phyloP scores from a whole-genome alignment of 2,888 invertebrate species.

The Drosophila meridionalis region DNA sequence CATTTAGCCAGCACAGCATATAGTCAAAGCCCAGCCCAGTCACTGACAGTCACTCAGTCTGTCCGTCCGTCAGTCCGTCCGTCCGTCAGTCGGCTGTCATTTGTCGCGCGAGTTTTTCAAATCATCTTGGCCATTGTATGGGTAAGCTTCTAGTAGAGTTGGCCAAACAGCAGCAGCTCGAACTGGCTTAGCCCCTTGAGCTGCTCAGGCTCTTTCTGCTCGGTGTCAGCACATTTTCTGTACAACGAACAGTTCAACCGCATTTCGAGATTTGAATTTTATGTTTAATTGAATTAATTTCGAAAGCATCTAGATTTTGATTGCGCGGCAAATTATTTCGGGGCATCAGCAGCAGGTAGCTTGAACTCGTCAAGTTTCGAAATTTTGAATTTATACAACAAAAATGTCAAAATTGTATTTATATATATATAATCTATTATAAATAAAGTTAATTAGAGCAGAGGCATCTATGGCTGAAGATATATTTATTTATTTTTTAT shows the following conservation, averaged over 20 bases:
- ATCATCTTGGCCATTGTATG: slow-evolving; percentile 59
- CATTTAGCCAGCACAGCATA: slow-evolving; percentile 64
- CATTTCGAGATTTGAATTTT: slow-evolving; percentile 56
- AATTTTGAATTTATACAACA: background rate
- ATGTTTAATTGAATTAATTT: slow-evolving; percentile 73
- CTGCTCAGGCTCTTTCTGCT: slow-evolving; percentile 49
- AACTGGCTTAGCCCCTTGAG: background rate
- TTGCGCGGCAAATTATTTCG: background rate
- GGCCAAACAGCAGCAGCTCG: background rate
- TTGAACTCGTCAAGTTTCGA: background rate
- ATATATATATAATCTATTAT: too few relatives aligned
- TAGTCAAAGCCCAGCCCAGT: slow-evolving; percentile 15
- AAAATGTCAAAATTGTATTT: too few relatives aligned
- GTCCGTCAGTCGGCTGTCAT: slow-evolving; percentile 38
- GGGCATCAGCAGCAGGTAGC: background rate
- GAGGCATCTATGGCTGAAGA: too few relatives aligned
- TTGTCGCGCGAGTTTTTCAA: slow-evolving; percentile 61
- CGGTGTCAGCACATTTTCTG: slow-evolving; percentile 64
- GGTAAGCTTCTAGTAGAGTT: background rate
- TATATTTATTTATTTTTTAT: too few relatives aligned
- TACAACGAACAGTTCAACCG: slow-evolving; percentile 36
- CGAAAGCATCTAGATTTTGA: background rate
- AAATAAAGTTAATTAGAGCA: too few relatives aligned
- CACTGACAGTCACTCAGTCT: slow-evolving; percentile 5
- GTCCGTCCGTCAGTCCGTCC: slow-evolving; percentile 8